Base-by-base conservation (phyloP, 1,140 invertebrate species). In the Drosophila ohnishii region DNA sequence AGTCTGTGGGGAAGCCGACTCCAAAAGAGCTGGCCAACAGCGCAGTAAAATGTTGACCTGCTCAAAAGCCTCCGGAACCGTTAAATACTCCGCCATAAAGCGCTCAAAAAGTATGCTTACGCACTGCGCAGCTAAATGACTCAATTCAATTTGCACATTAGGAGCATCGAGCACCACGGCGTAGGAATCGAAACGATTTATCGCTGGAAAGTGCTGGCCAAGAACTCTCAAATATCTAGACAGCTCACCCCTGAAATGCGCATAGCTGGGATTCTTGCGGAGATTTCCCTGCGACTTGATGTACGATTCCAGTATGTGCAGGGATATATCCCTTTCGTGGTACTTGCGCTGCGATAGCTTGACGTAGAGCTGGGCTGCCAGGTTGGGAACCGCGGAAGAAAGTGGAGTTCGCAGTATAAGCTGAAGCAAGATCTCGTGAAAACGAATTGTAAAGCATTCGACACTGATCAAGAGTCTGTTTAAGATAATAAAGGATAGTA, bases 301-400 rank as follows among this genome's bases (percentile, higher is more conserved):
- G 37, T 77, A 87, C 3, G 67, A 58, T n/a, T 83, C 72, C 16
- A 87, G 22, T 4, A 83, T 71, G 34, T 87, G 83, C n/a, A 70
- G n/a, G 3, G 60, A 51, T 47, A 87, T 71, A 9, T 80, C 67
- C 9, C 8, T 30, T 2, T 74, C 55, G 1, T 50, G n/a, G 16
- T 61, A 66, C 34, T 67, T 72, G 1, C 83, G 83, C 8, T 45
- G 42, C 8, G 72, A 74, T n/a, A 87, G 13, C 25, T 30, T 64
- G 0, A 87, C n/a, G 32, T 87, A 87, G 0, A 87, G 13, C 30
- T 79, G 8, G 6, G 79, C 79, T 9, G 83, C 79, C 37, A 57
- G 6, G 0, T 50, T 11, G 32, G 71, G n/a, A 5, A 86, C 53
- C 5, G 16, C 2, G 3, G 16, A 3, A 0, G 47, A 45, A 8